phyloP scores from a whole-genome alignment of 2,113 vertebrate species.

The Setophaga kirtlandii region DNA sequence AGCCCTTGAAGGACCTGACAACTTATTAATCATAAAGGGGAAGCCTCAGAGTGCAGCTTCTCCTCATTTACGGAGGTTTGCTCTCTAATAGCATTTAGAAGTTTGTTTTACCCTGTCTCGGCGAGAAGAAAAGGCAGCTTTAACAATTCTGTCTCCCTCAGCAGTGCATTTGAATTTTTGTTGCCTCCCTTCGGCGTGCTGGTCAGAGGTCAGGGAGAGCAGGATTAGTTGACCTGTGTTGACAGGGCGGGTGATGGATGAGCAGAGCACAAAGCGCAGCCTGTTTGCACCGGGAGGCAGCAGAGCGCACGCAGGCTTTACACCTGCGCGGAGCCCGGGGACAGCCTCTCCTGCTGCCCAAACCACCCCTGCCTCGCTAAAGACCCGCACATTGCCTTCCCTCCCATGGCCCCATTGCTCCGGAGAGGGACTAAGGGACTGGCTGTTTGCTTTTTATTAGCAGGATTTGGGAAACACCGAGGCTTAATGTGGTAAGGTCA shows the following conservation, averaged over 20 bases:
- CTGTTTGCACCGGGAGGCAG: not conserved
- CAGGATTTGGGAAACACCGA: not conserved
- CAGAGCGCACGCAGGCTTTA: not conserved
- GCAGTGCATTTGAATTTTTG: slow-evolving; percentile 54
- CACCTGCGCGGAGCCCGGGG: not conserved
- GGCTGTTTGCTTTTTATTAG: slow-evolving; percentile 14
- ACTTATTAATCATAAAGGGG: slow-evolving; percentile 10
- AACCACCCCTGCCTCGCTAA: not conserved
- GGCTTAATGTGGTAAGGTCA: not conserved
- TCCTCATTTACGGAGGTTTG: not conserved
- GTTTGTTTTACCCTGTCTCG: slow-evolving; percentile 55
- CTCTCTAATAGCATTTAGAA: slow-evolving; percentile 31
- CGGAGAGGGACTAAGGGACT: not conserved
- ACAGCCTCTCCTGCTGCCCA: not conserved
- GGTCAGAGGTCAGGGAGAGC: slow-evolving; percentile 65
- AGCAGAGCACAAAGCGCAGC: slow-evolving; percentile 38
- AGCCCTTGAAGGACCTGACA: not conserved
- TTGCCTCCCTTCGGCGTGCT: slow-evolving; percentile 25
- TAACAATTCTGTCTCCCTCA: slow-evolving; percentile 66
- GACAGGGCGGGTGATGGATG: slow-evolving; percentile 76
- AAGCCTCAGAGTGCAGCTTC: not conserved
- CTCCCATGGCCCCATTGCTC: not conserved
- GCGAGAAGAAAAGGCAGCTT: slow-evolving; percentile 43
- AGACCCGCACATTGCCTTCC: not conserved
- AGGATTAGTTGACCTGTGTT: slow-evolving; percentile 71